Conservation (phyloP, 1,140 invertebrate species). For the Ceratosolen solmsi region DNA sequence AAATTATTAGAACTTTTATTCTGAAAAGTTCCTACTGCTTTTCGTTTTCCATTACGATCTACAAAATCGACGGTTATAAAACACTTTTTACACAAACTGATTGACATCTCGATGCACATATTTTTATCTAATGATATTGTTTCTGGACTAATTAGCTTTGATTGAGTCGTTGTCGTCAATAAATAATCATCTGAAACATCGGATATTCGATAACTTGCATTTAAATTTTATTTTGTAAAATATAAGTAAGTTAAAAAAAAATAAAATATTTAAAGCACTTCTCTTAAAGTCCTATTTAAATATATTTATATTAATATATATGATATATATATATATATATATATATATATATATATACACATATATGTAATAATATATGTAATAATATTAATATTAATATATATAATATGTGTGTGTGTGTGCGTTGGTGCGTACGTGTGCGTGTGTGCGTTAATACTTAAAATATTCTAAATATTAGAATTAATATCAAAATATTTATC, state of each 20-base stretch:
- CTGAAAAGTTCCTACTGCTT: not conserved
- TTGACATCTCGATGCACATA: conserved; percentile 44
- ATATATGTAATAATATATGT: no score
- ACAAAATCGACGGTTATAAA: conserved; percentile 24
- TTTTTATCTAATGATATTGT: conserved; percentile 12
- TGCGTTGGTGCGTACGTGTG: no score
- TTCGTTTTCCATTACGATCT: conserved; percentile 7
- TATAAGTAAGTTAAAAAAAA: not conserved
- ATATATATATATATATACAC: no score
- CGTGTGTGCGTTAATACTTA: no score
- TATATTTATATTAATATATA: no score
- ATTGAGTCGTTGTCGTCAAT: conserved; percentile 7
- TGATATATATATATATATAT: no score
- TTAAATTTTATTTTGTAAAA: not conserved
- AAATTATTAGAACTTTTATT: not conserved
- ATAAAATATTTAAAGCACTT: no score
- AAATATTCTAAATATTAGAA: no score
- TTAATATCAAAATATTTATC: no score
- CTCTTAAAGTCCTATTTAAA: no score
- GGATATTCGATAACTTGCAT: not conserved
- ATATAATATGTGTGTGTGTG: no score
- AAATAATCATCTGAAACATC: conserved; percentile 39
- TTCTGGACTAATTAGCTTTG: conserved; percentile 37
- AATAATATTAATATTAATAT: no score
- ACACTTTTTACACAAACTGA: conserved; percentile 39